Conservation (phyloP, 2,113 vertebrate genomes). For the Vidua chalybeata region DNA sequence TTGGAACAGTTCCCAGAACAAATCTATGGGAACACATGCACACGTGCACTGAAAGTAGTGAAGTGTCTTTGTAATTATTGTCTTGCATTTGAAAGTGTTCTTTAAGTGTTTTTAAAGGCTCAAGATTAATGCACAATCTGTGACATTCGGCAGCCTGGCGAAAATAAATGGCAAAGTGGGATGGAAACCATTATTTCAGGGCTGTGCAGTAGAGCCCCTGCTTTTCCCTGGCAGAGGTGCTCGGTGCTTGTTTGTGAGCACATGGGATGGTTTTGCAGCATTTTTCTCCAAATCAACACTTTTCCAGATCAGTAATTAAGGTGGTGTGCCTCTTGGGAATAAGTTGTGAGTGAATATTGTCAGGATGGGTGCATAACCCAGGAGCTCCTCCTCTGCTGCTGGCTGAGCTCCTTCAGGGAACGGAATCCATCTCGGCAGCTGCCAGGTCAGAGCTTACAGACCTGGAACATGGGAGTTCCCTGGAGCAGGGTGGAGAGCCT, state of each 20-base stretch:
- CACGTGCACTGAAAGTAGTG: neutral
- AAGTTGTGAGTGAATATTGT: neutral
- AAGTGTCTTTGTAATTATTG: neutral
- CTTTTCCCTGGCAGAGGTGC: neutral
- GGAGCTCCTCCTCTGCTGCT: neutral
- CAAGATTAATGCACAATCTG: neutral
- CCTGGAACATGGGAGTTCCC: neutral
- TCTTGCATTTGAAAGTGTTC: neutral
- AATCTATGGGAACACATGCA: neutral
- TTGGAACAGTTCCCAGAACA: neutral
- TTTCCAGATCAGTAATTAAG: neutral
- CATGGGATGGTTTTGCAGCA: neutral
- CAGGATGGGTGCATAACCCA: too few relatives aligned
- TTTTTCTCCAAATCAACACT: neutral
- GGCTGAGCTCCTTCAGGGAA: neutral
- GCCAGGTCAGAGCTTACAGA: neutral
- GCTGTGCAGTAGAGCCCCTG: neutral
- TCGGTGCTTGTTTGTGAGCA: neutral
- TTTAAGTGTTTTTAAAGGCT: neutral
- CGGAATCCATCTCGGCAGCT: rapidly evolving
- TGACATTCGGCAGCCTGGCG: neutral
- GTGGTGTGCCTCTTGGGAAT: neutral
- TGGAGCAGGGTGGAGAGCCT: neutral
- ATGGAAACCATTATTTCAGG: neutral
- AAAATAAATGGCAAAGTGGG: neutral